Evolutionary conservation across 2,113 vertebrate species (phyloP).

Genomic region (Oreochromis tanganicae): DNA sequence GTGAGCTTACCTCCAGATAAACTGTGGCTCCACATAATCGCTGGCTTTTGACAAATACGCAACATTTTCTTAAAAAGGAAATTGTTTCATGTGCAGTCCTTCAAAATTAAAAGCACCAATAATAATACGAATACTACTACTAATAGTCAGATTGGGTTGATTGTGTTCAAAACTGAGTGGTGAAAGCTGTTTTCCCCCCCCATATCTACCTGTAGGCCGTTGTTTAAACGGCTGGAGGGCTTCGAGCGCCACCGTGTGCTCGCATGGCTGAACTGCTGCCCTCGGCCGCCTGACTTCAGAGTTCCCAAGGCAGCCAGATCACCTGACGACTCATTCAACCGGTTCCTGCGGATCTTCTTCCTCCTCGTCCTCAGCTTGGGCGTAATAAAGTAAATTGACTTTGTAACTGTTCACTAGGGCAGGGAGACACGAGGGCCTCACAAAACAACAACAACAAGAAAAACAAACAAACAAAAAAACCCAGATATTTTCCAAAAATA

Average conservation of each 20-base stretch:
- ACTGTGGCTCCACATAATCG: background rate
- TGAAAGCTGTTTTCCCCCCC: background rate
- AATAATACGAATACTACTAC: fast-evolving
- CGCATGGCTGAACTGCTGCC: background rate
- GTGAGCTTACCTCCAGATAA: fast-evolving
- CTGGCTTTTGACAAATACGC: fast-evolving
- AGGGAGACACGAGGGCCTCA: background rate
- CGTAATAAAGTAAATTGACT: background rate
- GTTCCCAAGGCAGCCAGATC: background rate
- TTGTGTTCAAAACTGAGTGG: fast-evolving
- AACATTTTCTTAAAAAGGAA: background rate
- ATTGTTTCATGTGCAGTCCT: background rate
- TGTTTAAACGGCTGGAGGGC: background rate
- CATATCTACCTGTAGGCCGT: too few relatives aligned
- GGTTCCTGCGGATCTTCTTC: background rate
- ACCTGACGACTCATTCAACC: background rate
- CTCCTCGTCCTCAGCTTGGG: fast-evolving
- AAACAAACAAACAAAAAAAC: background rate
- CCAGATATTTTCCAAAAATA: background rate
- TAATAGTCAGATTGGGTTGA: background rate
- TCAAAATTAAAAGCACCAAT: background rate
- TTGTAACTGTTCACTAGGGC: background rate
- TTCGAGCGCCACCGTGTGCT: conserved; percentile 14
- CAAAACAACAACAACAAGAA: fast-evolving
- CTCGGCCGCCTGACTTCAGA: background rate